Conservation (phyloP, 92 coral and sea anemone genomes). For the Anthopleura xanthogrammica region DNA sequence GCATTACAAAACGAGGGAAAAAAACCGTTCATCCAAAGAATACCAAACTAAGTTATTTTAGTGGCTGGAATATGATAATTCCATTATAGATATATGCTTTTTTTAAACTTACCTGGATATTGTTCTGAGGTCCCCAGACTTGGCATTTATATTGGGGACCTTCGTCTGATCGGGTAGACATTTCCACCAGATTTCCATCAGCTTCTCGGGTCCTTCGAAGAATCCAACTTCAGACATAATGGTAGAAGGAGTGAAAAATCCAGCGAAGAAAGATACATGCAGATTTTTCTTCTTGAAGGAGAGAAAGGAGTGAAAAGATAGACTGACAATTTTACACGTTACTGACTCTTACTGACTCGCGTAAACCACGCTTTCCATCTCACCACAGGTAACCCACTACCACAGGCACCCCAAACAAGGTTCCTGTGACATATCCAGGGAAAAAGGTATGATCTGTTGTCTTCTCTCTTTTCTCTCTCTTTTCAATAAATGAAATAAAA, state of each 20-base stretch:
- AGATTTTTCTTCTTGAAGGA: conserved; percentile 12
- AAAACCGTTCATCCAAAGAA: too few species aligned
- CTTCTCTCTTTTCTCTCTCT: neutral
- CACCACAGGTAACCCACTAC: neutral
- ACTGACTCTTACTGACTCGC: neutral
- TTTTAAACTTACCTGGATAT: conserved; percentile 58
- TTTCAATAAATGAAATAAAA: neutral
- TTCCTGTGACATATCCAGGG: too few species aligned
- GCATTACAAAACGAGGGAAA: too few species aligned
- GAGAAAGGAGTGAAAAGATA: conserved; percentile 5
- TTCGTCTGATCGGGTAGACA: conserved; percentile 30
- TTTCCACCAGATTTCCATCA: conserved; percentile 98
- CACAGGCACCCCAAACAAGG: conserved; percentile 7
- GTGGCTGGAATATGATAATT: too few species aligned
- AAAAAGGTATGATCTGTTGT: neutral
- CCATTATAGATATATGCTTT: too few species aligned
- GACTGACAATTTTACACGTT: neutral
- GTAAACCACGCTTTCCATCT: neutral
- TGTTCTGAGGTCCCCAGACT: conserved; percentile 67
- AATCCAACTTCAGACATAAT: conserved; percentile 72
- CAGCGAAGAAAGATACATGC: conserved; percentile 49
- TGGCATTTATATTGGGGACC: neutral
- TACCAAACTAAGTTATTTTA: too few species aligned
- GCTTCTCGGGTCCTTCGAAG: conserved; percentile 99
- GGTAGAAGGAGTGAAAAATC: conserved; percentile 24